These are phyloP conservation scores for Bubo blakistoni DNA, from an alignment of 2,113 vertebrate species.

Conservation along the genomic window DNA sequence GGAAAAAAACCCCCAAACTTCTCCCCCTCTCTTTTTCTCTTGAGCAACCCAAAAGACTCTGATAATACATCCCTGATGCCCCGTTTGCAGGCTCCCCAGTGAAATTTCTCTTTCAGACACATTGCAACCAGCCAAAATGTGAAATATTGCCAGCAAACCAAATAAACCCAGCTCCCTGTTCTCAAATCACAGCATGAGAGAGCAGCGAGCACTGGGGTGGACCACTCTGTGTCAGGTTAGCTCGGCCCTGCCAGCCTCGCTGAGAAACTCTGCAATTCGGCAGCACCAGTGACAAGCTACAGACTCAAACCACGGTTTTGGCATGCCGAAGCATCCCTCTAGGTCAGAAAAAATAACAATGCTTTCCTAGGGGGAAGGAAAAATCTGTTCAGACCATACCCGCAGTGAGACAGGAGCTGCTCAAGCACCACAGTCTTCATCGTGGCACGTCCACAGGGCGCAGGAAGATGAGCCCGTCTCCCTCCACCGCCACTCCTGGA, in stretches of 20 bases:
- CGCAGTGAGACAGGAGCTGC: not conserved
- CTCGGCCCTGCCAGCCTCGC: not conserved
- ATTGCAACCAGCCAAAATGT: not conserved
- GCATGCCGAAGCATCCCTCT: not conserved
- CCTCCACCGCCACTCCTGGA: rapidly evolving
- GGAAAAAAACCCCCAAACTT: not conserved
- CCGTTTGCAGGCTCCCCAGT: not conserved
- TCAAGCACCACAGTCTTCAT: rapidly evolving
- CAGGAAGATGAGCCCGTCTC: not conserved
- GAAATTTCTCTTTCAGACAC: not conserved
- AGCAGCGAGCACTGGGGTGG: not conserved
- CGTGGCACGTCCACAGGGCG: not conserved
- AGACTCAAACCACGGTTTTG: not conserved
- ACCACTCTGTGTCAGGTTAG: not conserved
- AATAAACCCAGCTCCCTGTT: not conserved
- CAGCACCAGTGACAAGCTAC: too few relatives aligned
- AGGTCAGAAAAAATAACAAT: not conserved
- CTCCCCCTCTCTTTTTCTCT: not conserved
- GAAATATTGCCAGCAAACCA: not conserved
- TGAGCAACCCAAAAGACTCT: rapidly evolving
- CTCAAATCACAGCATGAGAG: not conserved
- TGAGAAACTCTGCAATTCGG: not conserved
- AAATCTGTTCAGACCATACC: not conserved
- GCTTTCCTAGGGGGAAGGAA: not conserved
- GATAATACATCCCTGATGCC: rapidly evolving